Evolutionary conservation across 2,113 vertebrate species (phyloP).

Genomic region (Syngnathus typhle): DNA sequence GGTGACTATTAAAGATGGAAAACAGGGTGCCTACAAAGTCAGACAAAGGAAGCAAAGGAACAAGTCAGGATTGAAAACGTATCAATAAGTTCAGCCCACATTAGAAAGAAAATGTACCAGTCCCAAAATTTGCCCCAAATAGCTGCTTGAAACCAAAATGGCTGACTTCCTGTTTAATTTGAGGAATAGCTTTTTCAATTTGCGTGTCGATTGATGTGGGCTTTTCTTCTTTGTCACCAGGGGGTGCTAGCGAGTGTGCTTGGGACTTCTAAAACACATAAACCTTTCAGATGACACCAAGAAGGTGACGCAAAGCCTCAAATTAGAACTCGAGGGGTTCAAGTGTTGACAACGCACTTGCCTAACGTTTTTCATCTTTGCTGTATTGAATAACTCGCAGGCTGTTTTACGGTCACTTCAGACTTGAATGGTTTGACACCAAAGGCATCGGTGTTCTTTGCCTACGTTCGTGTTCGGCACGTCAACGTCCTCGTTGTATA

Average conservation of each 20-base stretch:
- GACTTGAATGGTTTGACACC: background rate
- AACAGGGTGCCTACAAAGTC: too few relatives aligned
- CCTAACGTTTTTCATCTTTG: background rate
- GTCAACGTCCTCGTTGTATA: background rate
- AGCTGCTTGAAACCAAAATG: background rate
- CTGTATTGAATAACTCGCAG: background rate
- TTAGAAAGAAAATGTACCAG: too few relatives aligned
- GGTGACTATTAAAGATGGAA: background rate
- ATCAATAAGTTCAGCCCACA: too few relatives aligned
- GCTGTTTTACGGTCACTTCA: background rate
- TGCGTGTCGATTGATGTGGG: background rate
- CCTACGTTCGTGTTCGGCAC: background rate
- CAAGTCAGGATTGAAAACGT: background rate
- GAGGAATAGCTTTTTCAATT: background rate
- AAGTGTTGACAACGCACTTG: background rate
- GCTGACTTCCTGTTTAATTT: background rate
- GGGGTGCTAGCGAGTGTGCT: background rate
- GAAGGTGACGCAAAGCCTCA: background rate
- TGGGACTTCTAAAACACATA: background rate
- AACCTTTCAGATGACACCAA: slow-evolving; percentile 8
- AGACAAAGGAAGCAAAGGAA: background rate
- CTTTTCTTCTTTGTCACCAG: background rate
- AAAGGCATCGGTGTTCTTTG: background rate
- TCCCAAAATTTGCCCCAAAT: too few relatives aligned
- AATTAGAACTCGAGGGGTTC: background rate